Percentiles rank a stretch among this genome's conserved stretches.
These are phyloP conservation scores for Macrochelys suwanniensis DNA, from an alignment of 2,797 vertebrate species.

Conservation along the genomic window DNA sequence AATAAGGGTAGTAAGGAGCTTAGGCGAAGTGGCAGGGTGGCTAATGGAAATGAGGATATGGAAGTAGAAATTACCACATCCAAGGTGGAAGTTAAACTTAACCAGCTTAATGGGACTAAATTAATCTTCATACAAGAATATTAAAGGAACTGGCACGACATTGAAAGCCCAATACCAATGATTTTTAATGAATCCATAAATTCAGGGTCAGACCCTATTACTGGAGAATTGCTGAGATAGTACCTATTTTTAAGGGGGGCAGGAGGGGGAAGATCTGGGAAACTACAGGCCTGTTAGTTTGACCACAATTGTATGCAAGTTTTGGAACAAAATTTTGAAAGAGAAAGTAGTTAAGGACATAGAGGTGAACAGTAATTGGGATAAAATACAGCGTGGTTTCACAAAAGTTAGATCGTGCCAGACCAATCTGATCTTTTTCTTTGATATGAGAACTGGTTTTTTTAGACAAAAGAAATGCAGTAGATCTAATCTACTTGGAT, in stretches of 20 bases:
- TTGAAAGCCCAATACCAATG: background rate
- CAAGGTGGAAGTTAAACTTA: background rate
- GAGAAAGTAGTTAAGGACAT: background rate
- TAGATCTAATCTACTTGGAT: too few relatives aligned
- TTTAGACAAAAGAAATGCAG: too few relatives aligned
- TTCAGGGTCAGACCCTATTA: background rate
- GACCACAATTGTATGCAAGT: too few relatives aligned
- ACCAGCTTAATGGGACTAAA: background rate
- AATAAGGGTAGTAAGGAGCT: background rate
- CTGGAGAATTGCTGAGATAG: too few relatives aligned
- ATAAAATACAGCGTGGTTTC: background rate
- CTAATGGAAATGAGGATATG: background rate
- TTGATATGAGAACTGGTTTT: too few relatives aligned
- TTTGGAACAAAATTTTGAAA: too few relatives aligned
- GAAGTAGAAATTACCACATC: background rate
- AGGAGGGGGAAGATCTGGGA: too few relatives aligned
- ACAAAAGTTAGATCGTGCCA: background rate
- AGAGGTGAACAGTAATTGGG: background rate
- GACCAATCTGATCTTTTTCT: too few relatives aligned
- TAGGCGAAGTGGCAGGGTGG: background rate
- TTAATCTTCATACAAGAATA: background rate
- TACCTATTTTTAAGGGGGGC: too few relatives aligned
- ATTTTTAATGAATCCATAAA: background rate
- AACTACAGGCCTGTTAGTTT: too few relatives aligned
- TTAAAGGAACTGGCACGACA: background rate